These are phyloP conservation scores for Trissonchulus latispiculum DNA, from an alignment of 2,888 invertebrate species.

Conservation along the genomic window DNA sequence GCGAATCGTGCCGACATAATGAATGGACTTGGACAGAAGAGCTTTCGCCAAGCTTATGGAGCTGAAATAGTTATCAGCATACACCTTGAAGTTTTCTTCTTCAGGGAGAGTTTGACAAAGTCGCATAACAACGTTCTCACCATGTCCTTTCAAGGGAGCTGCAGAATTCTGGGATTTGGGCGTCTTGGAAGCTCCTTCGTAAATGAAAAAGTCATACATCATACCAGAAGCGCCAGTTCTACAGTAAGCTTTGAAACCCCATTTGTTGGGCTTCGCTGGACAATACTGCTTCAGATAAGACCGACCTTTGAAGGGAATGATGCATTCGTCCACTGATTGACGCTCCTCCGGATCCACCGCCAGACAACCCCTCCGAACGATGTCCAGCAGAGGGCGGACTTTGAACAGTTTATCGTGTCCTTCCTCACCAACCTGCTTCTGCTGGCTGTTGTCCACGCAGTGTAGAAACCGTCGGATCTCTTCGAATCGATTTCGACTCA, in stretches of 20 bases:
- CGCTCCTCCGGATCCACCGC: background rate
- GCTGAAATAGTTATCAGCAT: background rate
- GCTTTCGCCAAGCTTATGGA: background rate
- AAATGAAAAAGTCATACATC: background rate
- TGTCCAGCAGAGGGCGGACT: background rate
- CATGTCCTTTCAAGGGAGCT: too few species aligned
- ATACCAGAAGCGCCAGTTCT: background rate
- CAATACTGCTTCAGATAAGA: background rate
- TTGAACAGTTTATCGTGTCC: background rate
- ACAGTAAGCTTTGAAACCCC: constrained; percentile 5
- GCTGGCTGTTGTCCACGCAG: background rate
- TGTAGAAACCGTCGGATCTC: background rate
- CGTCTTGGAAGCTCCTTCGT: background rate
- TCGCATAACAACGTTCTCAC: background rate
- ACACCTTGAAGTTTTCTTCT: constrained; percentile 4
- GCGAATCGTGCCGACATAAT: background rate
- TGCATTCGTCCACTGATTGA: background rate
- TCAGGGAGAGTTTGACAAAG: background rate
- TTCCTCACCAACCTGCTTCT: background rate
- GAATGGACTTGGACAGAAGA: background rate
- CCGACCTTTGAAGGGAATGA: constrained; percentile 3
- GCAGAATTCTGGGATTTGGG: too few species aligned
- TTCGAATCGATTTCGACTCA: constrained; percentile 4
- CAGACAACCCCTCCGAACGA: background rate
- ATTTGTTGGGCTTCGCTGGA: constrained; percentile 2